A percentile compares a stretch with the other conserved stretches of the same genome.
Evolutionary conservation across 2,888 invertebrate species (phyloP).

Genomic region (Lucinisca nassula): DNA sequence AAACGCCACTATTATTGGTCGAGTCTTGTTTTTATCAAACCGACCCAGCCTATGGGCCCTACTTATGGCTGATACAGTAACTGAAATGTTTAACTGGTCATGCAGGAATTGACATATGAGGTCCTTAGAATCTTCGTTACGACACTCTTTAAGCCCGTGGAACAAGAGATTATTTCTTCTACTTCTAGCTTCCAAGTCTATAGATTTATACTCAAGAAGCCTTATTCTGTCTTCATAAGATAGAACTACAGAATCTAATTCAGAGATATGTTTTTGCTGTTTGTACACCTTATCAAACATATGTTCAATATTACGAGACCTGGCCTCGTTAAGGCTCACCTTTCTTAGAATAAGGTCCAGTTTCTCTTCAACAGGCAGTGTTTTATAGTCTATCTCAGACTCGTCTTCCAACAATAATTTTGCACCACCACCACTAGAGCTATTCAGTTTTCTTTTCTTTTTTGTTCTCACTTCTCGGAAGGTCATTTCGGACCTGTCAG

Average conservation of each 20-base stretch:
- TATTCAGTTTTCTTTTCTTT: neutral
- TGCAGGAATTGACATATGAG: neutral
- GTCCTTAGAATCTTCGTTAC: neutral
- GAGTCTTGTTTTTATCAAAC: neutral
- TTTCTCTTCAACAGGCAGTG: neutral
- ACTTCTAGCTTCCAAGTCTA: neutral
- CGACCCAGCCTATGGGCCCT: neutral
- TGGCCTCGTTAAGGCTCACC: neutral
- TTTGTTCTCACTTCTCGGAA: neutral
- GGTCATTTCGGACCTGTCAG: neutral
- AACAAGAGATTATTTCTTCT: neutral
- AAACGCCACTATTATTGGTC: neutral
- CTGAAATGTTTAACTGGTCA: neutral
- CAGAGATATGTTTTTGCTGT: neutral
- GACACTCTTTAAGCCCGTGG: neutral
- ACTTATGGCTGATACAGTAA: neutral
- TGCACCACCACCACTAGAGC: neutral
- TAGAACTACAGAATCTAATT: neutral
- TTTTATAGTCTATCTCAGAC: neutral
- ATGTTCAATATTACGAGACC: neutral
- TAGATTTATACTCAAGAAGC: neutral
- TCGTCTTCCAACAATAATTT: neutral
- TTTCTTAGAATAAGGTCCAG: neutral
- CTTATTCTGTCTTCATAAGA: neutral
- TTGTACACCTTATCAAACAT: neutral